Evolutionary conservation across 1,140 invertebrate species (phyloP).

Genomic region (Caerostris darwini): DNA sequence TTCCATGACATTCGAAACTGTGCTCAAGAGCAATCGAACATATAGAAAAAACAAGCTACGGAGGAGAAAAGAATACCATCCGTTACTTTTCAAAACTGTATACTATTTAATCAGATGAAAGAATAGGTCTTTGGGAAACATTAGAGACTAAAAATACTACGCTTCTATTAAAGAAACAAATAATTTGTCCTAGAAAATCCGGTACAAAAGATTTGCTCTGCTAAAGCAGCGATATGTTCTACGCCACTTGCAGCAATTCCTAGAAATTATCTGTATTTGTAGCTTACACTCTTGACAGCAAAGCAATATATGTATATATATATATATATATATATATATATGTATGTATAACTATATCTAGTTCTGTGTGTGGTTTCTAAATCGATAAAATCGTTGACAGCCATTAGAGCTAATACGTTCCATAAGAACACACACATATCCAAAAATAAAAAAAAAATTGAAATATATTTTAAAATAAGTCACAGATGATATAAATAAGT

Average conservation of each 20-base stretch:
- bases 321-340: neutral
- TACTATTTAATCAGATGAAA: constrained; percentile 33
- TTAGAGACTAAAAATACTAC: too few relatives aligned
- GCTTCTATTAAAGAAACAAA: too few relatives aligned
- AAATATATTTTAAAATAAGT: too few relatives aligned
- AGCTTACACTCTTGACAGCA: neutral
- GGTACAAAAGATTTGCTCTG: neutral
- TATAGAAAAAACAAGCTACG: neutral
- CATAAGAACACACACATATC: too few relatives aligned
- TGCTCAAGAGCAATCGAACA: neutral
- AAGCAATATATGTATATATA: too few relatives aligned
- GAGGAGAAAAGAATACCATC: neutral
- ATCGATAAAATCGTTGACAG: neutral
- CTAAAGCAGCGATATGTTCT: neutral
- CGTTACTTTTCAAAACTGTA: neutral
- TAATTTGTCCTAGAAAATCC: neutral
- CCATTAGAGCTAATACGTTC: neutral
- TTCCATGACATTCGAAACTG: neutral
- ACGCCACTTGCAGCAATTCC: neutral
- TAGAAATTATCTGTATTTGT: neutral
- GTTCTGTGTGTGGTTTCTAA: neutral
- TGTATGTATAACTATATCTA: neutral
- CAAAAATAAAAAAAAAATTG: too few relatives aligned
- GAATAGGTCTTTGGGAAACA: constrained; percentile 29
- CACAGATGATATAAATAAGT: too few relatives aligned